A percentile compares a stretch with the other conserved stretches of the same genome.
phyloP scores from a whole-genome alignment of 2,888 invertebrate species.

The Crematogaster levior region DNA sequence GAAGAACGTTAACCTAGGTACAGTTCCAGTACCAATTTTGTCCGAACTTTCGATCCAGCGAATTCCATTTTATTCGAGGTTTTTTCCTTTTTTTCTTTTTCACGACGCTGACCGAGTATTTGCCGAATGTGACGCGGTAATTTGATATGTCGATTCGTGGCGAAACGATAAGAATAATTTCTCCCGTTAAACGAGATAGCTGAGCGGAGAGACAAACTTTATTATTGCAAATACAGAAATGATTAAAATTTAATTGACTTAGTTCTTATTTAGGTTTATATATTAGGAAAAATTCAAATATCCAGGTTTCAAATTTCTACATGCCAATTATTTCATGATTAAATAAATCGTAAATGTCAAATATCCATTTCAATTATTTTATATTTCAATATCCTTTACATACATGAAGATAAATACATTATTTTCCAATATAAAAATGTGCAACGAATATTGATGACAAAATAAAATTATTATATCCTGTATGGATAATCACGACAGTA shows the following conservation, averaged over 20 bases:
- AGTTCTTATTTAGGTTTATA: neutral
- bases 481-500: neutral
- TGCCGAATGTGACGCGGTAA: slow-evolving; percentile 30
- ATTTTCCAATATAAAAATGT: neutral
- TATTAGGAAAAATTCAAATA: neutral
- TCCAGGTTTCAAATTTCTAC: neutral
- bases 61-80: neutral
- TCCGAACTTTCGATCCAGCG: slow-evolving; percentile 27
- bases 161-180: slow-evolving; percentile 41
- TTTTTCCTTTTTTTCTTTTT: slow-evolving; percentile 14
- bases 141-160: slow-evolving; percentile 28
- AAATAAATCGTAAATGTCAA: slow-evolving; percentile 14
- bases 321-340: neutral
- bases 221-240: slow-evolving; percentile 2
- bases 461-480: slow-evolving; percentile 25
- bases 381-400: neutral
- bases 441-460: neutral
- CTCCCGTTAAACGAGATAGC: slow-evolving; percentile 13
- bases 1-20: slow-evolving; percentile 60
- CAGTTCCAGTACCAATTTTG: slow-evolving; percentile 16
- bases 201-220: slow-evolving; percentile 1
- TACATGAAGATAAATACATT: neutral
- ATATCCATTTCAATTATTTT: neutral
- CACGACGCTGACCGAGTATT: slow-evolving; percentile 24
- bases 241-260: slow-evolving; percentile 8